Percentiles rank a stretch among this genome's conserved stretches.
Evolutionary conservation across 1,140 invertebrate genomes (phyloP).

Genomic region (Varroa destructor): DNA sequence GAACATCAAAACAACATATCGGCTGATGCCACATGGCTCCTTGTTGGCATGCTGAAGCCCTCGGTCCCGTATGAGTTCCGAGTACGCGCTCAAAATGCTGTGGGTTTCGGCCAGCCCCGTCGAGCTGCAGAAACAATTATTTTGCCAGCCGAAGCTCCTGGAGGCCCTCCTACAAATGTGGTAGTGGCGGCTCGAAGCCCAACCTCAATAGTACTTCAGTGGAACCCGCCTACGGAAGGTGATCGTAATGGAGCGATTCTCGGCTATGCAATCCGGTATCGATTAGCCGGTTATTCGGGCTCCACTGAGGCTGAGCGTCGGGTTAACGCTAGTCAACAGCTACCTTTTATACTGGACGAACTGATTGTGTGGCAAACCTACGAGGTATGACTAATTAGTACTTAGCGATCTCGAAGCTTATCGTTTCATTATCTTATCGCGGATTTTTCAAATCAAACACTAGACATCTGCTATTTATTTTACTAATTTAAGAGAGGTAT

Average conservation of each 20-base stretch:
- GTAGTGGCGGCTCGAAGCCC: constrained; percentile 79
- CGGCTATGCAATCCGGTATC: constrained; percentile 81
- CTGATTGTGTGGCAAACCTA: constrained; percentile 97
- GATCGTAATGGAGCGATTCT: constrained; percentile 76
- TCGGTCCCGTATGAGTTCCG: constrained; percentile 89
- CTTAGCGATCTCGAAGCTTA: no score
- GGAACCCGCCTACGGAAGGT: constrained; percentile 45
- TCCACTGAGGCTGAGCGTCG: constrained; percentile 56
- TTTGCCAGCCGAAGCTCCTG: constrained; percentile 54
- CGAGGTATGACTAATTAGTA: constrained; percentile 47
- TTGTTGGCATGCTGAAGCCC: constrained; percentile 74
- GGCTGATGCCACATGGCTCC: constrained; percentile 57
- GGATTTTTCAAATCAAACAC: no score
- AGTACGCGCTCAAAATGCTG: constrained; percentile 80
- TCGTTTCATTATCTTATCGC: no score
- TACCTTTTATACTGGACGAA: constrained; percentile 80
- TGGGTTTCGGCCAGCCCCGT: constrained; percentile 80
- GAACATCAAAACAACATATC: constrained; percentile 75
- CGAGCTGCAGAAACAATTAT: constrained; percentile 69
- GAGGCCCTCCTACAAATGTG: constrained; percentile 71
- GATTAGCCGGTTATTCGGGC: constrained; percentile 71
- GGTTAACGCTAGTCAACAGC: constrained; percentile 79
- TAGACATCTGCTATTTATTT: no score
- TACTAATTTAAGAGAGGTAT: no score
- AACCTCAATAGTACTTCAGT: constrained; percentile 90